Base-by-base conservation (phyloP, 2,797 vertebrate species). In the Vireo griseus region DNA sequence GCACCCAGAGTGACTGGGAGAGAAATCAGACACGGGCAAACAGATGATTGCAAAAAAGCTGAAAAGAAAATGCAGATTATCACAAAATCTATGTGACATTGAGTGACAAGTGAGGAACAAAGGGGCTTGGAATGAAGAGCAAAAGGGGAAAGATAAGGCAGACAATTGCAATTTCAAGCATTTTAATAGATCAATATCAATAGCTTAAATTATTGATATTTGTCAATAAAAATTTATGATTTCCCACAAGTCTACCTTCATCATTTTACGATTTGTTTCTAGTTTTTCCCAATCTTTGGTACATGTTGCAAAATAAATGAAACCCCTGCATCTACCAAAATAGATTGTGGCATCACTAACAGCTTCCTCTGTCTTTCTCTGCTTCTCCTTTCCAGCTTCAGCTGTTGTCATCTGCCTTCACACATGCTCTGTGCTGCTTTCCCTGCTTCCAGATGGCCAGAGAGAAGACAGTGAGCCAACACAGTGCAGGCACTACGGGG, bases 31-130 rank as follows among this genome's bases (percentile, higher is more conserved):
- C 85, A 29, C 3, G 0, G n/a, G 76, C 54, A 77, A 66, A 51
- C 69, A 90, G 90, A 92, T 79, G 69, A 77, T 20, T 72, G 25
- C 44, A 69, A 72, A 55, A 73, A 94, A 93, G 63, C 63, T 75
- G 83, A 50, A 79, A 80, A 80, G 88, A 91, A 84, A 91, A 81
- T 20, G 59, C 62, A 84, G 58, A 37, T 62, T 83, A 48, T 66
- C 25, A 26, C 66, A 75, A 84, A 90, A 77, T 40, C 45, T 57
- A 8, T 28, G 47, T 51, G 76, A 66, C 73, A 50, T 4, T 91
- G 75, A 94, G 65, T 94, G 87, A 90, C 85, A 95, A 92, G 87
- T 13, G 33, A 91, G 44, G 85, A 94, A 94, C 75, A 96, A 91
- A 89, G 28, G 22, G 25, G 75, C 39, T n/a, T 51, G 61, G 35